Conservation (phyloP, 2,113 vertebrate species). For the Syngnathus typhle region DNA sequence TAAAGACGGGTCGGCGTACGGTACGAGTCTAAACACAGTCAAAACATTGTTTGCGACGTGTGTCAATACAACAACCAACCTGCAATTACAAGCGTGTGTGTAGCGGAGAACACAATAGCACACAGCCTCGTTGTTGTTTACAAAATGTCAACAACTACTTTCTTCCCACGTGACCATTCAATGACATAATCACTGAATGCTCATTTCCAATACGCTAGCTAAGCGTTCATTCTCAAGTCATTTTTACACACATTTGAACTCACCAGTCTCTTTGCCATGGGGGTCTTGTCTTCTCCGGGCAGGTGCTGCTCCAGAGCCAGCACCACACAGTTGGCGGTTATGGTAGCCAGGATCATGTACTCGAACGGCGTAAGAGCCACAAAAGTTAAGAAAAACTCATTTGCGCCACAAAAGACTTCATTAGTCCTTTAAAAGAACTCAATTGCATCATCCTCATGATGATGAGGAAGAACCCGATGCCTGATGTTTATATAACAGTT, state of each 20-base stretch:
- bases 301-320: slow-evolving; percentile 95
- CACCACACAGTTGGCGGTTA: slow-evolving; percentile 97
- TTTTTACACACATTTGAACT: slow-evolving; percentile 36
- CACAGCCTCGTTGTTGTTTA: not conserved
- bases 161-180: not conserved
- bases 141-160: not conserved
- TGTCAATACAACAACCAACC: not conserved
- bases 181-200: no score
- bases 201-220: not conserved
- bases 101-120: not conserved
- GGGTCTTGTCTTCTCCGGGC: slow-evolving; percentile 94
- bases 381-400: slow-evolving; percentile 74
- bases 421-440: not conserved
- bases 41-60: not conserved
- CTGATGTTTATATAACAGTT: slow-evolving; percentile 38
- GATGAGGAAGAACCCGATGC: slow-evolving; percentile 14
- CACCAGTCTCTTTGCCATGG: slow-evolving; percentile 95
- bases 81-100: not conserved
- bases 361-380: slow-evolving; percentile 83
- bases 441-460: not conserved
- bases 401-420: not conserved
- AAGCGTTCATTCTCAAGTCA: not conserved
- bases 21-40: not conserved
- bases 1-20: slow-evolving; percentile 3
- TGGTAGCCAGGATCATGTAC: slow-evolving; percentile 98